phyloP scores from a whole-genome alignment of 2,113 vertebrate genomes.

The Herpailurus yagouaroundi region DNA sequence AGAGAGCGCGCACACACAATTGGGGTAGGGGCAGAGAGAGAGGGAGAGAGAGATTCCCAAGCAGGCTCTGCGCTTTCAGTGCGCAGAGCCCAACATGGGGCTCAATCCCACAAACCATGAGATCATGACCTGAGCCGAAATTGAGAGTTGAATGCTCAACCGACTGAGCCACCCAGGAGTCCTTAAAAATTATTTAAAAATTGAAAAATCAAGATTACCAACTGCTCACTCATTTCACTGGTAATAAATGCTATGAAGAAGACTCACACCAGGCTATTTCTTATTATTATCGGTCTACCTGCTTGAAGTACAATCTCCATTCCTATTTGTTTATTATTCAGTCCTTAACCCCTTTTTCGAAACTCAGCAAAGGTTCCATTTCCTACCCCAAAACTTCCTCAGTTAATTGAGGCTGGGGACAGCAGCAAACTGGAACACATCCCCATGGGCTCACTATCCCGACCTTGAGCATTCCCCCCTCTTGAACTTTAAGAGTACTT shows the following conservation, averaged over 20 bases:
- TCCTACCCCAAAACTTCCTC: background rate
- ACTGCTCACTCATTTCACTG: background rate
- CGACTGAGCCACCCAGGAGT: too few species aligned
- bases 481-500: background rate
- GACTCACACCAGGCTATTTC: background rate
- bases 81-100: too few species aligned
- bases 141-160: too few species aligned
- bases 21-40: too few species aligned
- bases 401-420: background rate
- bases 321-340: background rate
- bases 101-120: too few species aligned
- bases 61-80: too few species aligned
- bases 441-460: background rate
- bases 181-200: background rate
- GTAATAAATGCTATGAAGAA: background rate
- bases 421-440: too few species aligned
- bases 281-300: background rate
- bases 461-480: background rate
- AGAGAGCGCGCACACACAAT: rapidly evolving
- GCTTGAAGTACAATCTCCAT: background rate
- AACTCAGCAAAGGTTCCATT: background rate
- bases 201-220: background rate
- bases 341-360: background rate
- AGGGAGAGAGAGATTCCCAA: too few species aligned
- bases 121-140: too few species aligned